A percentile compares a stretch with the other conserved stretches of the same genome.
Evolutionary conservation across 2,888 invertebrate species (phyloP).

Genomic region (Carterocephalus palaemon): DNA sequence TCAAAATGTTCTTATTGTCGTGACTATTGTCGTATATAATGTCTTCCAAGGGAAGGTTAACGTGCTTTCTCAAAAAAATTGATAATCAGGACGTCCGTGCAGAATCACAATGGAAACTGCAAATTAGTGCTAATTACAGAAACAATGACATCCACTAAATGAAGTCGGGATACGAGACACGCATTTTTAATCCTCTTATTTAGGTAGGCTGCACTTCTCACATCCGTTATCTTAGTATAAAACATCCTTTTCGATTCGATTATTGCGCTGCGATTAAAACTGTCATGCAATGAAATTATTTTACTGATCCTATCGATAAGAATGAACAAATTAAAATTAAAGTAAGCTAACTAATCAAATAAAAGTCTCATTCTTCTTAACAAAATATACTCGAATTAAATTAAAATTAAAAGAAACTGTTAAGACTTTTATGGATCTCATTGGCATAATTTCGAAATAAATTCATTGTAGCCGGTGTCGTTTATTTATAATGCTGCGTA

Average conservation of each 20-base stretch:
- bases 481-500: conserved; percentile 22
- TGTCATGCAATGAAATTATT: background rate
- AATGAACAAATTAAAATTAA: too few species aligned
- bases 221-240: conserved; percentile 14
- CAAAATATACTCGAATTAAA: background rate
- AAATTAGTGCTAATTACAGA: conserved; percentile 75
- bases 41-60: conserved; percentile 57
- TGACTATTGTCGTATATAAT: conserved; percentile 37
- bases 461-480: conserved; percentile 17
- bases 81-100: conserved; percentile 47
- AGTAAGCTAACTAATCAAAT: conserved; percentile 2
- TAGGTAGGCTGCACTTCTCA: conserved; percentile 1
- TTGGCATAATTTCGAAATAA: conserved; percentile 22
- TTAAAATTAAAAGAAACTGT: background rate
- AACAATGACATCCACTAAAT: conserved; percentile 65
- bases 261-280: conserved; percentile 5
- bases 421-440: conserved; percentile 7
- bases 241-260: conserved; percentile 11
- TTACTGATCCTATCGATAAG: too few species aligned
- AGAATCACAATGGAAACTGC: conserved; percentile 71
- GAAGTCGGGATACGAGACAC: conserved; percentile 54
- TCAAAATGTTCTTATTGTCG: conserved; percentile 39
- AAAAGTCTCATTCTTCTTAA: background rate
- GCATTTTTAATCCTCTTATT: conserved; percentile 49
- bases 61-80: conserved; percentile 57